phyloP scores from a whole-genome alignment of 2,113 vertebrate species.

The Mionectes macconnelli region DNA sequence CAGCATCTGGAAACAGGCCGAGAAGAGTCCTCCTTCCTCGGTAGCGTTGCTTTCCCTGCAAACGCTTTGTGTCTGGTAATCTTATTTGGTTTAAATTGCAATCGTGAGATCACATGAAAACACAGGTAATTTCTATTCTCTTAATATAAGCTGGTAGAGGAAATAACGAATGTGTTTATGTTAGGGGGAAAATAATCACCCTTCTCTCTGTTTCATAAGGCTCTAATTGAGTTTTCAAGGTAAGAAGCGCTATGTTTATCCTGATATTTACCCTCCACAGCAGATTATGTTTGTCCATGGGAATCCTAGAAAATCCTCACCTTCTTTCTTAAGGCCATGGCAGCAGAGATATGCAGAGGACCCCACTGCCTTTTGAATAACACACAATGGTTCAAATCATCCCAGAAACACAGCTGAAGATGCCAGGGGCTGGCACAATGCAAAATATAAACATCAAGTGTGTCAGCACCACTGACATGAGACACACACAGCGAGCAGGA shows the following conservation, averaged over 20 bases:
- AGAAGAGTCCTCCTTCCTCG: background rate
- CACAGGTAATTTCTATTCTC: background rate
- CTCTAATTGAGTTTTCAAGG: background rate
- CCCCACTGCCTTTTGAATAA: background rate
- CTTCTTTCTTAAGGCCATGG: background rate
- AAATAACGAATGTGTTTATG: background rate
- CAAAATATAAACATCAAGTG: background rate
- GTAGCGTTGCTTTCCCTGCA: background rate
- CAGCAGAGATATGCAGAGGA: background rate
- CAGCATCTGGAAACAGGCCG: background rate
- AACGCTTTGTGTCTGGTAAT: background rate
- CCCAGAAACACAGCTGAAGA: background rate
- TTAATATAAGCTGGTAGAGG: background rate
- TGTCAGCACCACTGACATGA: background rate
- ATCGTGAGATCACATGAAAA: background rate
- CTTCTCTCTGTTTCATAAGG: background rate
- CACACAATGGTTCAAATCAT: background rate
- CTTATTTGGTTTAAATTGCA: background rate
- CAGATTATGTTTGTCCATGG: background rate
- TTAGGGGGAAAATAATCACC: background rate
- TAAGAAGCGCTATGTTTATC: background rate
- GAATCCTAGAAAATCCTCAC: constrained; percentile 20
- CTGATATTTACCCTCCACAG: background rate
- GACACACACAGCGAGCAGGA: background rate
- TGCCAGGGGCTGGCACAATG: background rate